Evolutionary conservation across 2,797 vertebrate species (phyloP), one percentile per base, ranked within the genome.

Genomic region (Coccyzus lansbergi): DNA sequence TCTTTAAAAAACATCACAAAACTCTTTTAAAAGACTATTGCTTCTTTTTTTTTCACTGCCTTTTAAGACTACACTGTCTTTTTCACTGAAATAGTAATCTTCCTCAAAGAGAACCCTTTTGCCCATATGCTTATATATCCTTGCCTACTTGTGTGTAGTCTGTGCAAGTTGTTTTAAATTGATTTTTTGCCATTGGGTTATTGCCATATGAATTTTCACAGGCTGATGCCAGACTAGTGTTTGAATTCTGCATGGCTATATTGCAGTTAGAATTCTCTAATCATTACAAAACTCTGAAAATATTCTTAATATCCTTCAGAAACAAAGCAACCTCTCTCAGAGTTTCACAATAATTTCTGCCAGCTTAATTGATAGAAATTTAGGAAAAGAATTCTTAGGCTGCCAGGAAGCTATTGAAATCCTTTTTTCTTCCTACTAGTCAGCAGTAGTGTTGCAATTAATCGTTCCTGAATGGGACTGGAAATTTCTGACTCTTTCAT

Each of bases 401-500:
- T 96, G 40, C 72, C 78, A 89, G 77, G 85, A 81, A 92, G 34
- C 15, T 91, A 68, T 13, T 34, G 59, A 62, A 79, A 81, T 83
- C 33, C 1, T 53, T 94, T 94, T 85, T 68, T 67, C 14, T 6
- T 93, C 81, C 92, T 80, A 86, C 40, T 71, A 86, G 38, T 72
- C 93, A 94, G 16, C 36, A 93, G 68, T 33, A 21, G 31, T 79
- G 24, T 90, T 95, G 88, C 36, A 92, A 26, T 88, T 94, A 83
- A 91, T 92, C 51, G 25, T 64, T 97, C 70, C 80, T 88, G 38
- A 89, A 93, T 40, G 60, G 81, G 21, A 76, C 11, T 93, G 65
- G 79, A 94, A 72, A 86, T 93, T 88, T 96, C 74, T 86, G 76
- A 40, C 58, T 83, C 42, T 95, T 96, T 78, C 77, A 89, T 72